These are phyloP conservation scores for Lates calcarifer DNA, from an alignment of 2,113 vertebrate genomes.

Conservation along the genomic window DNA sequence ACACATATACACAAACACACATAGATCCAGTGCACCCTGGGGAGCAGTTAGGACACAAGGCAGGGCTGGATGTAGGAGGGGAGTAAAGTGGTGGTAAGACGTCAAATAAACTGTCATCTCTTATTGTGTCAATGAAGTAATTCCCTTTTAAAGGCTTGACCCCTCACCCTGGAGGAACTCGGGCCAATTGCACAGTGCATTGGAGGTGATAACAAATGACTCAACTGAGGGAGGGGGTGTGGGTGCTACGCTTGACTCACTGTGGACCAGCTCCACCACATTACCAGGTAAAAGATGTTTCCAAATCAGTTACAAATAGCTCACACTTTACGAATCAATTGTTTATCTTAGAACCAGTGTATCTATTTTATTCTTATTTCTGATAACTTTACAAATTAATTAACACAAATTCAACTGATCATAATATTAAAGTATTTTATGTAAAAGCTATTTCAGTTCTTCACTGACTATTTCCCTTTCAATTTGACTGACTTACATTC, in stretches of 20 bases:
- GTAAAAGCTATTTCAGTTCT: background rate
- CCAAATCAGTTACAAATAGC: conserved; percentile 26
- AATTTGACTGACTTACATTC: background rate
- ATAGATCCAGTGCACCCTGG: conserved; percentile 62
- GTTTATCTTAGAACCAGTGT: background rate
- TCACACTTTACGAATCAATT: background rate
- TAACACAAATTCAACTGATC: background rate
- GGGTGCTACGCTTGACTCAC: background rate
- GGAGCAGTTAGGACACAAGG: conserved; percentile 78
- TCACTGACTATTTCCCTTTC: background rate
- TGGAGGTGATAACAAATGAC: conserved; percentile 77
- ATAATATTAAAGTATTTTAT: background rate
- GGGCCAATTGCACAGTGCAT: conserved; percentile 70
- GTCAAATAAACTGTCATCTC: conserved; percentile 87
- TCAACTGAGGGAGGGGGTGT: conserved; percentile 12
- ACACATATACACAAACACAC: conserved; percentile 41
- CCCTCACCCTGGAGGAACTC: conserved; percentile 72
- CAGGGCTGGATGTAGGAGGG: conserved; percentile 65
- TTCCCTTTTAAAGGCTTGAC: conserved; percentile 84
- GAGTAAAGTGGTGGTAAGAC: conserved; percentile 76
- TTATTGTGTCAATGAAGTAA: conserved; percentile 88
- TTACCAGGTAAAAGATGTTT: conserved; percentile 46
- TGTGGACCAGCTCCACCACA: conserved; percentile 21
- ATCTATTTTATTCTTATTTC: background rate
- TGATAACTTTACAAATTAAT: background rate